A percentile compares a stretch with the other conserved stretches of the same genome.
Evolutionary conservation across 1,140 invertebrate species (phyloP).

Genomic region (Dermatophagoides farinae): DNA sequence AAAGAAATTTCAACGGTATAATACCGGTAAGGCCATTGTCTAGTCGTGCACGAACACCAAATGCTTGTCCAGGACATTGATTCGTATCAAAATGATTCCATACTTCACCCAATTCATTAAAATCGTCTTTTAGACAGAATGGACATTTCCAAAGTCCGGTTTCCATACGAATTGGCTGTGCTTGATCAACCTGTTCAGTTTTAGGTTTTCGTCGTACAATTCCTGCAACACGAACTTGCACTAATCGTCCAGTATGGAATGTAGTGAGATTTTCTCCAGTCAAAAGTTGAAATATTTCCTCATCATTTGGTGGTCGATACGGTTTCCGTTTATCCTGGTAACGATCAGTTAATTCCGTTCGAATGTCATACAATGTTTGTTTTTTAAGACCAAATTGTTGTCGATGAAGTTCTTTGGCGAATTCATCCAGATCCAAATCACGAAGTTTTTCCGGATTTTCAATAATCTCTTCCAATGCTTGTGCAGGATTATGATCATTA

Average conservation of each 20-base stretch:
- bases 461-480: slow-evolving; percentile 87
- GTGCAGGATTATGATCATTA: slow-evolving; percentile 63
- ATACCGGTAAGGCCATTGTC: slow-evolving; percentile 90
- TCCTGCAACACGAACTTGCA: slow-evolving; percentile 27
- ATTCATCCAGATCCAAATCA: slow-evolving; percentile 93
- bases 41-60: slow-evolving; percentile 64
- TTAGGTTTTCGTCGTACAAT: slow-evolving; percentile 62
- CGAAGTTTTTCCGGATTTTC: slow-evolving; percentile 83
- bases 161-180: slow-evolving; percentile 80
- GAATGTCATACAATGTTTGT: slow-evolving; percentile 90
- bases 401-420: slow-evolving; percentile 74
- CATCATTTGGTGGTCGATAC: slow-evolving; percentile 53
- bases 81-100: slow-evolving; percentile 96
- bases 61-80: slow-evolving; percentile 80
- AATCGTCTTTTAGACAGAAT: slow-evolving; percentile 85
- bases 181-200: slow-evolving; percentile 77
- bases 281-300: slow-evolving; percentile 79
- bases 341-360: slow-evolving; percentile 77
- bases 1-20: slow-evolving; percentile 82
- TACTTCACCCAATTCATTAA: slow-evolving; percentile 81
- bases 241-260: slow-evolving; percentile 60
- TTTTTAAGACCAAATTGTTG: slow-evolving; percentile 92
- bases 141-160: slow-evolving; percentile 90
- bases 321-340: slow-evolving; percentile 79
- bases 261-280: slow-evolving; percentile 91